A percentile compares a stretch with the other conserved stretches of the same genome.
phyloP scores from a whole-genome alignment of 1,140 invertebrate genomes.

The Megalonaias nervosa region DNA sequence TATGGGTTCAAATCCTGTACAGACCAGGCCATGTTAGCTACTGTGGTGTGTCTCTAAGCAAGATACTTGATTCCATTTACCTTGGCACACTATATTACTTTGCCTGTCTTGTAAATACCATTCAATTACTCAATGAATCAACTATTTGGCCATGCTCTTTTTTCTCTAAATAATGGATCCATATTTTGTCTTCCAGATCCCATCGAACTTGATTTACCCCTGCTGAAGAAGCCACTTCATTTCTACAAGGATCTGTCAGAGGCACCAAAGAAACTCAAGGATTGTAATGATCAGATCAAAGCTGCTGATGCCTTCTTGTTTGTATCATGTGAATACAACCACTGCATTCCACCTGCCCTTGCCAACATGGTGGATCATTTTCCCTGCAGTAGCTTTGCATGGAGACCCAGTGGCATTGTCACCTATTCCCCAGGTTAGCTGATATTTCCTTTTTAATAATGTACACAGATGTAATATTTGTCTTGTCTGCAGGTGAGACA shows the following conservation, averaged over 20 bases:
- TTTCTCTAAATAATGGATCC: too few species aligned
- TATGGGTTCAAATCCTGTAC: too few species aligned
- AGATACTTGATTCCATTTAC: too few species aligned
- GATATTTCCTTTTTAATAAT: too few species aligned
- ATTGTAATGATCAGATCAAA: slow-evolving; percentile 66
- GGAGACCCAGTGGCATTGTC: slow-evolving; percentile 72
- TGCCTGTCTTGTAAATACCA: too few species aligned
- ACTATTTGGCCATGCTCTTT: too few species aligned
- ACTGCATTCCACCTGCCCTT: slow-evolving; percentile 71
- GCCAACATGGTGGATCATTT: slow-evolving; percentile 73
- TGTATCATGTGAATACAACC: slow-evolving; percentile 73
- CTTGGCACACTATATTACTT: too few species aligned
- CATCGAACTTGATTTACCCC: slow-evolving; percentile 61
- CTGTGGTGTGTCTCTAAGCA: too few species aligned
- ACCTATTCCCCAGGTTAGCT: slow-evolving; percentile 71
- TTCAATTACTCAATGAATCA: too few species aligned
- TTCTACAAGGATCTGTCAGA: slow-evolving; percentile 61
- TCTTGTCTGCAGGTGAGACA: too few species aligned
- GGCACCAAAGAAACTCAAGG: slow-evolving; percentile 67
- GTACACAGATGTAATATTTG: too few species aligned
- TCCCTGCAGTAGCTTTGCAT: slow-evolving; percentile 65
- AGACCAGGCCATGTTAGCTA: too few species aligned
- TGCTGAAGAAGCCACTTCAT: slow-evolving; percentile 68
- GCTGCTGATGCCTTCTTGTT: slow-evolving; percentile 71
- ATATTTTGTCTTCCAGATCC: slow-evolving; percentile 65